phyloP scores from a whole-genome alignment of 2,797 vertebrate genomes.

The Aeoliscus strigatus region DNA sequence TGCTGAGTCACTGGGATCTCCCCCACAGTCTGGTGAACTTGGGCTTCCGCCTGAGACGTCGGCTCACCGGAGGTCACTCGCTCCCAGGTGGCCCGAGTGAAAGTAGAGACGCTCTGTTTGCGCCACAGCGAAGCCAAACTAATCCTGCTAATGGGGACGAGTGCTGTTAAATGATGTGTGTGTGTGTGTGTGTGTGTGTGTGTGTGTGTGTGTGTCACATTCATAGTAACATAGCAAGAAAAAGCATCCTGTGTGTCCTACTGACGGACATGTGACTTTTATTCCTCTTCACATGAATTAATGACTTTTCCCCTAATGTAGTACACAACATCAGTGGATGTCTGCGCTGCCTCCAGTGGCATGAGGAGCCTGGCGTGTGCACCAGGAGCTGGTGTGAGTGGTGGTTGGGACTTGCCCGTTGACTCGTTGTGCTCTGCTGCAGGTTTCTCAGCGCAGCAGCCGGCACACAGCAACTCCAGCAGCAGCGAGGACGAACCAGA shows the following conservation, averaged over 20 bases:
- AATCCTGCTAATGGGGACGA: constrained; percentile 21
- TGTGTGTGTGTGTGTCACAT: neutral
- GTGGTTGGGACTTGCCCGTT: no score
- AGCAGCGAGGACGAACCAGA: constrained; percentile 82
- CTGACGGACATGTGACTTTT: no score
- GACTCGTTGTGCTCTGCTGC: constrained; percentile 9
- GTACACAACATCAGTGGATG: no score
- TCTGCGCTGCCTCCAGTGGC: constrained; percentile 2
- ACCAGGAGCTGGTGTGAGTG: constrained; percentile 2
- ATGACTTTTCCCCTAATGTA: no score
- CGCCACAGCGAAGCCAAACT: constrained; percentile 24
- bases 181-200: neutral
- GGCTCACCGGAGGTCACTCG: constrained; percentile 67
- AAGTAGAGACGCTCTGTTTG: constrained; percentile 48
- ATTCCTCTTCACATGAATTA: no score
- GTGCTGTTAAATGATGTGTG: neutral
- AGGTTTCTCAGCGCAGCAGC: constrained; percentile 63
- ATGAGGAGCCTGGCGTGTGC: constrained; percentile 11
- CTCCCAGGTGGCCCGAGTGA: constrained; percentile 75
- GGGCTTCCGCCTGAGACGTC: constrained; percentile 75
- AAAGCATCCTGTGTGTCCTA: no score
- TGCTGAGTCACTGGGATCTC: constrained; percentile 81
- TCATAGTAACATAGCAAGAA: no score
- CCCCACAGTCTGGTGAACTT: constrained; percentile 78
- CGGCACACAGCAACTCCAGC: constrained; percentile 68